A percentile compares a stretch with the other conserved stretches of the same genome.
These are phyloP conservation scores for Euura lappo DNA, from an alignment of 1,140 invertebrate genomes.

Conservation along the genomic window DNA sequence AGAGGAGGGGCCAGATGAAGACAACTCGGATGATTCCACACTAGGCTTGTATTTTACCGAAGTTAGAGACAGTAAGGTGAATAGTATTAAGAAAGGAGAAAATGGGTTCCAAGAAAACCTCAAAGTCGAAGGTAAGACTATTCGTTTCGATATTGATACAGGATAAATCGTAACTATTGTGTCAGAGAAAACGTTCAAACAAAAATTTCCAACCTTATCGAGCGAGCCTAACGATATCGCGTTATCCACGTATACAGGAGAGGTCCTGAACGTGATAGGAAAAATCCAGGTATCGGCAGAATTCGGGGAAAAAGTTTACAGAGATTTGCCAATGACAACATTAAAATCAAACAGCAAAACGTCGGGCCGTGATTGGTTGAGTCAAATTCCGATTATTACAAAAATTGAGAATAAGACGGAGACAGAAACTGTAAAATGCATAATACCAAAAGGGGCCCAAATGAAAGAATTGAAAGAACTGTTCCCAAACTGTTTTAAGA, in stretches of 20 bases:
- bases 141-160: neutral
- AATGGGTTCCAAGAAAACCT: neutral
- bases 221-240: neutral
- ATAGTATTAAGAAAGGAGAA: neutral
- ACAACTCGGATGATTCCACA: neutral
- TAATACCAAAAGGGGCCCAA: neutral
- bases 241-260: neutral
- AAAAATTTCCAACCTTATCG: neutral
- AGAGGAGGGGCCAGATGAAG: neutral
- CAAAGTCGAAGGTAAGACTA: neutral
- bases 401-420: neutral
- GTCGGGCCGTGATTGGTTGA: neutral
- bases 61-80: neutral
- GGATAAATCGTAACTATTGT: neutral
- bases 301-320: neutral
- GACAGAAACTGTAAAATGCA: neutral
- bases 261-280: neutral
- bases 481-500: too few species aligned
- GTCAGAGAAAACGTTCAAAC: neutral
- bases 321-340: neutral
- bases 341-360: neutral
- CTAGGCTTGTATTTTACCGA: neutral
- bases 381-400: neutral
- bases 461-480: too few species aligned
- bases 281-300: neutral